phyloP scores from a whole-genome alignment of 2,888 invertebrate species.

The Nasonovia ribisnigri region DNA sequence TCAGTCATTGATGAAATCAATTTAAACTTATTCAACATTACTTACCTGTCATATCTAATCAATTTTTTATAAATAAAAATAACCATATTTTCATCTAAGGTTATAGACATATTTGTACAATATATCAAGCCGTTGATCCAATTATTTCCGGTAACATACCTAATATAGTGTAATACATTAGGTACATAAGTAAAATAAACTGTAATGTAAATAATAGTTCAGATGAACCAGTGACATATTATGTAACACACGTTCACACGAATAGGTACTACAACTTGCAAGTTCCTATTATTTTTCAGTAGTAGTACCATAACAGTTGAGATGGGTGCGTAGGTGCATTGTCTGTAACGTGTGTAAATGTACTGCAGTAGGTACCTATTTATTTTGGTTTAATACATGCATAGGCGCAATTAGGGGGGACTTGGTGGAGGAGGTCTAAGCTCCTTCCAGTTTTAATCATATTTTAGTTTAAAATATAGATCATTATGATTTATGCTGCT shows the following conservation, averaged over 20 bases:
- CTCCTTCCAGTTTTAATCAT: too few species aligned
- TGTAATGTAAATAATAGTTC: background rate
- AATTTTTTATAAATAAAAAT: background rate
- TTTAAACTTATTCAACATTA: conserved; percentile 5
- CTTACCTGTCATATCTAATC: background rate
- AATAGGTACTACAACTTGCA: background rate
- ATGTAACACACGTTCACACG: background rate
- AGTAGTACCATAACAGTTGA: background rate
- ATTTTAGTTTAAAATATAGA: too few species aligned
- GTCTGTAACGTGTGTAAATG: background rate
- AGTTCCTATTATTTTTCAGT: background rate
- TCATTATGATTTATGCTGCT: too few species aligned
- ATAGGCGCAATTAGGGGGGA: too few species aligned
- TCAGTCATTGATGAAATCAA: background rate
- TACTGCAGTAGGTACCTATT: too few species aligned
- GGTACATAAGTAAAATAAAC: background rate
- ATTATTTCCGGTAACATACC: background rate
- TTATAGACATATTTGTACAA: conserved; percentile 31
- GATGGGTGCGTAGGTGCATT: background rate
- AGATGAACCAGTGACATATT: background rate
- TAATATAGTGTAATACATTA: too few species aligned
- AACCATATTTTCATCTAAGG: conserved; percentile 28
- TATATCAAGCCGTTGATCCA: background rate
- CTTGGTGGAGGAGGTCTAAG: too few species aligned
- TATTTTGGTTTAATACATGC: too few species aligned